Evolutionary conservation across 1,140 invertebrate genomes (phyloP).

Genomic region (Sarcophaga peregrina): DNA sequence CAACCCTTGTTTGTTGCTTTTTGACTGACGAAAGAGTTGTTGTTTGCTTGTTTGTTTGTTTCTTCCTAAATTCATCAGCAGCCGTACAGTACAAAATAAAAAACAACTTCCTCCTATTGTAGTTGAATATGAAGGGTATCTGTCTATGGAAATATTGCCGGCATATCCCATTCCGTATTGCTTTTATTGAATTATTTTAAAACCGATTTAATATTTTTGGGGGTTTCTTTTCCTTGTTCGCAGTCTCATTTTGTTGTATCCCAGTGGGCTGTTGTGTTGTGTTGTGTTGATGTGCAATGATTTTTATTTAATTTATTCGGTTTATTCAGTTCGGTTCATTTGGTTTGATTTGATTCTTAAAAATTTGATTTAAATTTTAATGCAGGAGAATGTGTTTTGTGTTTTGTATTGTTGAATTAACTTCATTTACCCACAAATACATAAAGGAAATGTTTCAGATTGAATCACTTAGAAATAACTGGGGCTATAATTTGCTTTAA

Average conservation of each 20-base stretch:
- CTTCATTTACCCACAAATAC: too few relatives aligned
- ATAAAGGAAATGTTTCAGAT: too few relatives aligned
- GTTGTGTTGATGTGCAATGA: slow-evolving; percentile 37
- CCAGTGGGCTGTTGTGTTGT: too few relatives aligned
- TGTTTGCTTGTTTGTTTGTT: not conserved
- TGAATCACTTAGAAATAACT: too few relatives aligned
- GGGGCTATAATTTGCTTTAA: too few relatives aligned
- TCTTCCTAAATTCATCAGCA: not conserved
- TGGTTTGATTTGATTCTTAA: slow-evolving; percentile 30
- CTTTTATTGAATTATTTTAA: slow-evolving; percentile 31
- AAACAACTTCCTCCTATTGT: too few relatives aligned
- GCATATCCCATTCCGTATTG: slow-evolving; percentile 14
- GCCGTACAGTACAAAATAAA: too few relatives aligned
- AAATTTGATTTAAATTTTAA: slow-evolving; percentile 31
- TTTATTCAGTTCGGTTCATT: slow-evolving; percentile 33
- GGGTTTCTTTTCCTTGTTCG: slow-evolving; percentile 10
- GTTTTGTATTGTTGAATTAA: not conserved
- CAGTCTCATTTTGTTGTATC: not conserved
- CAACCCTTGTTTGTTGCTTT: slow-evolving; percentile 29
- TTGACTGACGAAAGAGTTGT: not conserved
- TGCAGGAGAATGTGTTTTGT: not conserved
- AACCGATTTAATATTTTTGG: slow-evolving; percentile 31
- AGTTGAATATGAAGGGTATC: not conserved
- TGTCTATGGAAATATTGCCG: not conserved
- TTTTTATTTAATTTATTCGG: slow-evolving; percentile 38